A percentile compares a stretch with the other conserved stretches of the same genome.
phyloP scores from a whole-genome alignment of 2,888 invertebrate genomes.

The Xylota sylvarum region DNA sequence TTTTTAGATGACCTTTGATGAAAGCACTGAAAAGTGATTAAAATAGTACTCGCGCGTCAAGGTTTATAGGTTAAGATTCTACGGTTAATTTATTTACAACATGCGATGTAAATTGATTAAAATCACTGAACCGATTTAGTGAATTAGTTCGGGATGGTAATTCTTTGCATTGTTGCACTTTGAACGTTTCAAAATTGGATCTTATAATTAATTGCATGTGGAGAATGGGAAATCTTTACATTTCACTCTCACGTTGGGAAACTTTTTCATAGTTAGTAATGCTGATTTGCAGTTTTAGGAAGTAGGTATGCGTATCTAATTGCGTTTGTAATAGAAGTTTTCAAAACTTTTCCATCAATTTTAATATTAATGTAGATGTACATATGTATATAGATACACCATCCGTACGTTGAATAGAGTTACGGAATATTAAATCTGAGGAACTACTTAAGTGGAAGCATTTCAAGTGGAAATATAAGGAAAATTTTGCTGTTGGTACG shows the following conservation, averaged over 20 bases:
- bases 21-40: neutral
- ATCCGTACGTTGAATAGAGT: neutral
- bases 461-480: too few relatives aligned
- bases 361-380: neutral
- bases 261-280: neutral
- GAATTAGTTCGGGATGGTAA: neutral
- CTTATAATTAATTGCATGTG: neutral
- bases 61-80: neutral
- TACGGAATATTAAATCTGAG: neutral
- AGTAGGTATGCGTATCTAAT: neutral
- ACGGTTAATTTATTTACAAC: neutral
- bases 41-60: too few relatives aligned
- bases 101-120: neutral
- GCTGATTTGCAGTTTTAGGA: neutral
- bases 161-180: slow-evolving; percentile 2
- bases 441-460: too few relatives aligned
- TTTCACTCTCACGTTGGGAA: neutral
- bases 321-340: neutral
- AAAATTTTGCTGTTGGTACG: too few relatives aligned
- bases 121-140: neutral
- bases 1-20: neutral
- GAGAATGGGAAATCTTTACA: neutral
- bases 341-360: neutral
- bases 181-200: slow-evolving; percentile 3
- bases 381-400: too few relatives aligned